These are phyloP conservation scores for Atrina japonica DNA, from an alignment of 2,888 invertebrate species.

Conservation along the genomic window DNA sequence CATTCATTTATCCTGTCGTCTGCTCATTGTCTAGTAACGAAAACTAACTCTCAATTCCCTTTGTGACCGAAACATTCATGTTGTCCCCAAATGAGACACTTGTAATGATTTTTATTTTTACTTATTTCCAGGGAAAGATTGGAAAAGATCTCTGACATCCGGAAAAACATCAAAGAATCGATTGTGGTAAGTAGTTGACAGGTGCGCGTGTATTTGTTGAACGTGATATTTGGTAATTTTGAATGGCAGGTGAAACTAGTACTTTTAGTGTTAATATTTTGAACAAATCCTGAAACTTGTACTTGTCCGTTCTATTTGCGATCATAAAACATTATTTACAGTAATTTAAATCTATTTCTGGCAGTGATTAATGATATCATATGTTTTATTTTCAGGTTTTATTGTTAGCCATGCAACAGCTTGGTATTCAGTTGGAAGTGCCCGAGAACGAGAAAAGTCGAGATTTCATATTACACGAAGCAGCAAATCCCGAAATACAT, in stretches of 20 bases:
- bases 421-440: slow-evolving; percentile 77
- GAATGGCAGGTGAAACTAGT: too few relatives aligned
- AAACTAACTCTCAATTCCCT: too few relatives aligned
- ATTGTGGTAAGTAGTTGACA: slow-evolving; percentile 85
- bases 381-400: slow-evolving; percentile 69
- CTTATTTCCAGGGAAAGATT: slow-evolving; percentile 85
- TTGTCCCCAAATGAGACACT: too few relatives aligned
- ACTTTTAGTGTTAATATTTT: too few relatives aligned
- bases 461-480: slow-evolving; percentile 73
- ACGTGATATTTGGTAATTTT: too few relatives aligned
- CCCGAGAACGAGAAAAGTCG: slow-evolving; percentile 82
- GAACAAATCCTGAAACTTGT: too few relatives aligned
- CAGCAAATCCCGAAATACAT: slow-evolving; percentile 54
- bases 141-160: slow-evolving; percentile 86
- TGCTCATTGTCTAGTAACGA: too few relatives aligned
- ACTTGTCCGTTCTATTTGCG: too few relatives aligned
- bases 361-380: too few relatives aligned
- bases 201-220: neutral
- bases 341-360: neutral
- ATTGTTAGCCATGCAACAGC: slow-evolving; percentile 74
- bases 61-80: too few relatives aligned
- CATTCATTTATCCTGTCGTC: too few relatives aligned
- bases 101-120: neutral
- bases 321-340: neutral
- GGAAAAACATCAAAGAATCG: slow-evolving; percentile 88